Base-by-base conservation (phyloP, 2,888 invertebrate genomes). In the Rotaria magnacalcarata region DNA sequence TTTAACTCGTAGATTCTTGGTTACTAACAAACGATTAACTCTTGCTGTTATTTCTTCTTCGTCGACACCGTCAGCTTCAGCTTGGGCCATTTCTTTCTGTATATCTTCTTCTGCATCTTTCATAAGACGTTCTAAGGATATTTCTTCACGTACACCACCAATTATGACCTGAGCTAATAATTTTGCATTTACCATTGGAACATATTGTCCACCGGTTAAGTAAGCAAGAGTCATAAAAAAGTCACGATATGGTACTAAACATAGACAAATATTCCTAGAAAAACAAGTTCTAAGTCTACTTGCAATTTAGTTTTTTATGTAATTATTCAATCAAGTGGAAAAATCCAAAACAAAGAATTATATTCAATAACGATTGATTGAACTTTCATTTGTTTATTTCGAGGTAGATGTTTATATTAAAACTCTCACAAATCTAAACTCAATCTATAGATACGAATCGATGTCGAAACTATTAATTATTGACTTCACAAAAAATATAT, bases 121-220 rank as follows among this genome's bases (percentile, higher is more conserved):
- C 89, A 89, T 89, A 85, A 89, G 88, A 80, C 88, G 88, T 85
- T 90, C 89, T n/a, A 90, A 88, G 5, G 89, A 89, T 75, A 90
- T 88, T 86, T 90, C 90, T 87, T 90, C 90, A 84, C 89, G 89
- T 0, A 89, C 90, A 2, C 90, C 89, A 11, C 89, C 90, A 16
- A 90, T 88, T 50, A 90, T 90, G 4, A 90, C 89, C 85, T 89
- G 84, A 1, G 89, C 88, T 3, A 90, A 87, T 10, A 89, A 85
- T 67, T 89, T 87, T 1, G 90, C 89, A 58, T 88, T 88, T 0
- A 87, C 85, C n/a, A 90, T 87, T 5, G 90, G 90, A 8, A 90
- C 89, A 87, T 90, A 90, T 87, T 89, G 90, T 8, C 90, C 90
- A 0, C 90, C 90, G 6, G 90, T 90, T 11, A 89, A 87, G 86